Percentiles rank a stretch among this genome's conserved stretches.
Conservation (phyloP, 2,797 vertebrate genomes). For the Lepilemur septentrionalis region DNA sequence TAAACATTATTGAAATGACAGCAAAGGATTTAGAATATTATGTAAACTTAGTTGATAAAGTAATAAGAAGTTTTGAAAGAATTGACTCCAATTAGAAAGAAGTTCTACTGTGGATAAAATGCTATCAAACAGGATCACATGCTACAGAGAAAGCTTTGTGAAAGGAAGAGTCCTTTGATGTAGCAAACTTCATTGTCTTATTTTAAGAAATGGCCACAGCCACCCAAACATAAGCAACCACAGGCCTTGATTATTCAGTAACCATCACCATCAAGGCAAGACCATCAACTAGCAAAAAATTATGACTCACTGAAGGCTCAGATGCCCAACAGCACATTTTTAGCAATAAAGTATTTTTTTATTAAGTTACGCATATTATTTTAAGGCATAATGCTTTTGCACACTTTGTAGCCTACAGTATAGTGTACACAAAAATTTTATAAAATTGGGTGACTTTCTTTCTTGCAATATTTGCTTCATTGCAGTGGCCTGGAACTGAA, state of each 20-base stretch:
- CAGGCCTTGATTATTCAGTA: background rate
- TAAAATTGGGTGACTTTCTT: background rate
- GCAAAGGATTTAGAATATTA: background rate
- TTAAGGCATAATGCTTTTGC: background rate
- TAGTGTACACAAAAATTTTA: background rate
- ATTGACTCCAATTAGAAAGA: background rate
- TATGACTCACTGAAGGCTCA: background rate
- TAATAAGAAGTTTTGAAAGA: background rate
- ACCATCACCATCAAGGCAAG: background rate
- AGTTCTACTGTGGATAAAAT: background rate
- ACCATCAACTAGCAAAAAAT: background rate
- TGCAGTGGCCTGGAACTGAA: background rate
- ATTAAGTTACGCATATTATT: background rate
- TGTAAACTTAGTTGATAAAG: background rate
- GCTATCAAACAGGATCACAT: background rate
- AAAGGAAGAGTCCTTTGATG: background rate
- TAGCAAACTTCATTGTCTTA: background rate
- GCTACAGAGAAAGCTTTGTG: background rate
- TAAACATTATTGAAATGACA: background rate
- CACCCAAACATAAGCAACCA: background rate
- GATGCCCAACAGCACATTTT: background rate
- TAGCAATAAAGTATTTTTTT: background rate
- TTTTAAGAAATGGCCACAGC: background rate
- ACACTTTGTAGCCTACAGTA: background rate
- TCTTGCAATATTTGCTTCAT: background rate